Evolutionary conservation across 2,888 invertebrate species (phyloP).

Genomic region (Lumbricus terrestris): DNA sequence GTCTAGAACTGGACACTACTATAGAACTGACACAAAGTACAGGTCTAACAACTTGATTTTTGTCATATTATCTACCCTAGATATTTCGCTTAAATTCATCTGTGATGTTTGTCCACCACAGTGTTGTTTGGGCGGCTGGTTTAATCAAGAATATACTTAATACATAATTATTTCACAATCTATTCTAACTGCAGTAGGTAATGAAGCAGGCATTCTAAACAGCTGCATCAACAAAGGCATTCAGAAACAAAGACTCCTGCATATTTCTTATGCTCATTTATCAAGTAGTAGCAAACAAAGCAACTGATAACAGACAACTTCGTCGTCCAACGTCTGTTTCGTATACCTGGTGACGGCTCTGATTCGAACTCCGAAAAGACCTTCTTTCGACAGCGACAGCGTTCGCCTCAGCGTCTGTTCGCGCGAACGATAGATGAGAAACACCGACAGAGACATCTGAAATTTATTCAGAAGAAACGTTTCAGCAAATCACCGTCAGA

Average conservation of each 20-base stretch:
- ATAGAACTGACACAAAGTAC: background rate
- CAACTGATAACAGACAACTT: background rate
- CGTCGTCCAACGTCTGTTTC: background rate
- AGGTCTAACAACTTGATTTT: too few species aligned
- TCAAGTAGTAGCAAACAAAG: background rate
- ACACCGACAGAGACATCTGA: conserved; percentile 69
- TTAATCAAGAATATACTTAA: too few species aligned
- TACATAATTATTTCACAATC: too few species aligned
- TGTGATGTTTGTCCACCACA: too few species aligned
- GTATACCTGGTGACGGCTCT: conserved; percentile 79
- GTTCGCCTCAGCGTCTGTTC: conserved; percentile 81
- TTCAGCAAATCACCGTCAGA: background rate
- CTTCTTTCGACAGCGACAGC: conserved; percentile 82
- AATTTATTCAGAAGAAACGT: conserved; percentile 28
- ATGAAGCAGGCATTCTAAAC: background rate
- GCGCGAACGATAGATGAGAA: conserved; percentile 76
- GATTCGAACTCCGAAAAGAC: conserved; percentile 87
- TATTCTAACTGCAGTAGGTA: background rate
- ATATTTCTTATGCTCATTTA: background rate
- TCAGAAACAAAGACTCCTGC: background rate
- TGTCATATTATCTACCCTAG: too few species aligned
- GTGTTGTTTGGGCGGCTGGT: too few species aligned
- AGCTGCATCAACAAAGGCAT: background rate
- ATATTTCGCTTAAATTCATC: too few species aligned
- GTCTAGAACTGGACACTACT: background rate